These are phyloP conservation scores for Patagioenas fasciata DNA, from an alignment of 2,113 vertebrate genomes.

Conservation along the genomic window DNA sequence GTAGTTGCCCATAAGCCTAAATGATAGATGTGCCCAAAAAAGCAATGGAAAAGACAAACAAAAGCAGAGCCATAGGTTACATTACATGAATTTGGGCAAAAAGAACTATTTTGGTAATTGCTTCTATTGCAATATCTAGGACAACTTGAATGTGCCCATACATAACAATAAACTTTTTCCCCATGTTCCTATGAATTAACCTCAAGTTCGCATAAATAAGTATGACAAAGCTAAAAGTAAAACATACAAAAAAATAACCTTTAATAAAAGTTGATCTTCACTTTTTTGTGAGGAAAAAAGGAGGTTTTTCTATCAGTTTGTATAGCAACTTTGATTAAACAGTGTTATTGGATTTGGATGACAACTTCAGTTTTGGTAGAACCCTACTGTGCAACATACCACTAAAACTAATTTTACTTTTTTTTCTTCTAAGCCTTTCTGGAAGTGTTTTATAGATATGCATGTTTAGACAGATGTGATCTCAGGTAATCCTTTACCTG, in stretches of 20 bases:
- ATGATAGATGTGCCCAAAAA: neutral
- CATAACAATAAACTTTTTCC: neutral
- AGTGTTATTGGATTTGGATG: neutral
- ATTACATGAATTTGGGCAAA: neutral
- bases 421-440: neutral
- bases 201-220: neutral
- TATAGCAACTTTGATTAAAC: neutral
- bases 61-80: neutral
- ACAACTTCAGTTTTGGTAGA: neutral
- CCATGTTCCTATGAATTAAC: neutral
- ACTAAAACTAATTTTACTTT: neutral
- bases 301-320: neutral
- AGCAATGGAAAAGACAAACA: neutral
- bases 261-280: neutral
- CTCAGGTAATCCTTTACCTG: neutral
- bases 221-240: neutral
- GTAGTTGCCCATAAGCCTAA: neutral
- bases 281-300: neutral
- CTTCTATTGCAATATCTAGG: neutral
- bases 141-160: neutral
- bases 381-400: neutral
- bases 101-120: neutral
- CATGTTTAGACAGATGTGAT: neutral
- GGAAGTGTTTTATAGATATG: neutral
- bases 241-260: neutral